Evolutionary conservation across 2,888 invertebrate genomes (phyloP).

Genomic region (Urechis unicinctus): DNA sequence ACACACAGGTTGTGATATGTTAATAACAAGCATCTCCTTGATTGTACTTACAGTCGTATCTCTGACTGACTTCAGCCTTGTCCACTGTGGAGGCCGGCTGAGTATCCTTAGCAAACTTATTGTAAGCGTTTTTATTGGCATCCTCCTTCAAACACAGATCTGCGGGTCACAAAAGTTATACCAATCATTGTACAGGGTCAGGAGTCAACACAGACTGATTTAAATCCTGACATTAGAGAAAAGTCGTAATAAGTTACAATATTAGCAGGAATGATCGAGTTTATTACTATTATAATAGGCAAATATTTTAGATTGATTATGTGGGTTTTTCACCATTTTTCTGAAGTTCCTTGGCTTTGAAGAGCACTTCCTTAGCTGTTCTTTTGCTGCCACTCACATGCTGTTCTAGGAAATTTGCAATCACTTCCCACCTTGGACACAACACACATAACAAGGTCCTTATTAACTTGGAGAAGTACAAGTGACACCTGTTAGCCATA

Average conservation of each 20-base stretch:
- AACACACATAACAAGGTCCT: too few species aligned
- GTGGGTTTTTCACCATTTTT: constrained; percentile 53
- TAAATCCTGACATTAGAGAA: too few species aligned
- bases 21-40: too few species aligned
- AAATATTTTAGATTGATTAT: too few species aligned
- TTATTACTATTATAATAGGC: too few species aligned
- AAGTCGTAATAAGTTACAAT: too few species aligned
- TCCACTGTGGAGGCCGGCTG: constrained; percentile 28
- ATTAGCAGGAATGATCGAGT: too few species aligned
- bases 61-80: constrained; percentile 52
- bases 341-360: constrained; percentile 91
- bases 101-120: constrained; percentile 81
- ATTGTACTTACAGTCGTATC: constrained; percentile 19
- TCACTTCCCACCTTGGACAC: constrained; percentile 86
- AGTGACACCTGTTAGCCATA: too few species aligned
- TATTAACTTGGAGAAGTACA: too few species aligned
- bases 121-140: constrained; percentile 85
- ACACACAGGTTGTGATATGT: too few species aligned
- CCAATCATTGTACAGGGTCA: too few species aligned
- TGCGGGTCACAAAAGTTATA: background rate
- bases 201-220: too few species aligned
- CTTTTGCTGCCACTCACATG: constrained; percentile 39
- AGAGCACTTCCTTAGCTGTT: constrained; percentile 84
- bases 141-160: constrained; percentile 64
- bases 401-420: constrained; percentile 88